Evolutionary conservation across 2,888 invertebrate genomes (phyloP), one percentile per base, ranked within the genome.

Genomic region (Coleophora deauratella): DNA sequence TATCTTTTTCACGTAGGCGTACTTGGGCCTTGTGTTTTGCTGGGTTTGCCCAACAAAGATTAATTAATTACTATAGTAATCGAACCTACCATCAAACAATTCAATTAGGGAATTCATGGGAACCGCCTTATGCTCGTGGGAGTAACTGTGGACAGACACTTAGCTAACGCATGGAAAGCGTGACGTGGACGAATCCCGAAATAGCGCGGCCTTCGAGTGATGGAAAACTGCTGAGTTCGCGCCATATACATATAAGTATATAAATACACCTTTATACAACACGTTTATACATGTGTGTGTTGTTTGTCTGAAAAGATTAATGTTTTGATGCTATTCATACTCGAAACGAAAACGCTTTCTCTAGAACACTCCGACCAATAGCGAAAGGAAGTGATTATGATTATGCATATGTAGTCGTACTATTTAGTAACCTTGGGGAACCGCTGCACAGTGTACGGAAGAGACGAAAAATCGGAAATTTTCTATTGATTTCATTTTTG

Each of bases 151-250:
- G 35, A 15, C 40, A 35, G 27, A 35, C 40, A 39, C 34, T 39
- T 37, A 37, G 33, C 33, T 39, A 39, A 34, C 39, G 34, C 39
- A 27, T 39, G 72, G 68, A 74, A 72, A 72, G 65, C 57, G 32
- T 74, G 74, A 77, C 72, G 75, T 73, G 6, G 70, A 68, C 50
- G 38, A 43, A 43, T 54, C 59, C 67, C 49, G 67, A 76, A 78
- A 79, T 79, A 79, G 54, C 62, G 41, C 64, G 75, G 66, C 78
- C 80, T 78, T 79, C 73, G 71, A 51, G 61, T 70, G 70, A 73
- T 71, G 71, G 70, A 66, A 72, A 73, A 67, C 62, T 61, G 67
- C 59, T 55, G 57, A 61, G 62, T 59, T 65, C 65, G 63, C 61
- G 60, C 54, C 54, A 27, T 37, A 28, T 55, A 60, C 55, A 4